Conservation (phyloP, 2,888 invertebrate species). For the Bombylius discolor region DNA sequence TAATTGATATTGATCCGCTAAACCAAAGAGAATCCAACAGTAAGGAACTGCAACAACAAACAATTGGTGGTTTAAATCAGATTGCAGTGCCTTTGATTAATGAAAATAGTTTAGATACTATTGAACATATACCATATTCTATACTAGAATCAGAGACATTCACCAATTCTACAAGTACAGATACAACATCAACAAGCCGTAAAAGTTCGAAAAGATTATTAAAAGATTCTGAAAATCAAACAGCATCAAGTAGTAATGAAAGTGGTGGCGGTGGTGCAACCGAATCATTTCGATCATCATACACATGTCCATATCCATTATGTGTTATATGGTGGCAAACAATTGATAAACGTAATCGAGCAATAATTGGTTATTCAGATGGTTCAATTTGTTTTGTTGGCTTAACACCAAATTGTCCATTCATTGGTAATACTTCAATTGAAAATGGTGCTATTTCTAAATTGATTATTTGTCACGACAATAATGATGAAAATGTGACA, state of each 20-base stretch:
- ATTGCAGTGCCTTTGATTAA: conserved; percentile 7
- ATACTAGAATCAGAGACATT: background rate
- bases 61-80: conserved; percentile 8
- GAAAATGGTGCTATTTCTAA: conserved; percentile 33
- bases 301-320: conserved; percentile 40
- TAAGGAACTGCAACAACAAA: background rate
- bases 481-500: conserved; percentile 44
- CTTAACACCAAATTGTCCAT: conserved; percentile 35
- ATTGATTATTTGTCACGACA: conserved; percentile 49
- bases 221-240: background rate
- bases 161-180: background rate
- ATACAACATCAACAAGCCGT: background rate
- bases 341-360: conserved; percentile 51
- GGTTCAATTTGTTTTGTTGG: conserved; percentile 41
- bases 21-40: background rate
- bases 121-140: conserved; percentile 13
- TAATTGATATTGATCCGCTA: conserved; percentile 3
- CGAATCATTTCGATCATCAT: conserved; percentile 34
- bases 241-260: background rate
- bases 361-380: conserved; percentile 56
- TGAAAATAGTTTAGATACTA: background rate
- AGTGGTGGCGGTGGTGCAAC: conserved; percentile 28
- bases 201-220: conserved; percentile 13
- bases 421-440: conserved; percentile 35
- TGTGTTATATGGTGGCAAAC: conserved; percentile 69